Conservation (phyloP, 53 echinoderm and acorn worm genomes). For the Echinometra lucunter region DNA sequence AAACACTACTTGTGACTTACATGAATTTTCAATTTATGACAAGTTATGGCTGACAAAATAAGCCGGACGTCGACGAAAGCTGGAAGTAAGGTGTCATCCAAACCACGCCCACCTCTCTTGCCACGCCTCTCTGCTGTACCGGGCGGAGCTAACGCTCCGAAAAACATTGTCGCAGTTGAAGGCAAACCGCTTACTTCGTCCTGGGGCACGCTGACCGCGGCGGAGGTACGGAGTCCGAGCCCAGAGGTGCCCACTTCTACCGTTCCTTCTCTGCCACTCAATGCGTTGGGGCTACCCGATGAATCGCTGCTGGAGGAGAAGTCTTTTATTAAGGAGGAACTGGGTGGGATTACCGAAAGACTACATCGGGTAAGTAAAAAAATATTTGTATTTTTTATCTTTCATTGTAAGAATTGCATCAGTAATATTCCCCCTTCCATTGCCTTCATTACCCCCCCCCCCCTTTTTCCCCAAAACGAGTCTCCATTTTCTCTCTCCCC, state of each 20-base stretch:
- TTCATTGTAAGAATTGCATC: too few species aligned
- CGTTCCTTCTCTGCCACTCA: conserved; percentile 5
- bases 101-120: not conserved
- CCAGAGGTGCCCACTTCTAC: not conserved
- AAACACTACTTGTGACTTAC: not conserved
- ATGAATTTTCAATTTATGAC: not conserved
- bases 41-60: conserved; percentile 46
- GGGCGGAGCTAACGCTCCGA: not conserved
- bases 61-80: not conserved
- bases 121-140: not conserved
- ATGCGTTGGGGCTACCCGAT: conserved; percentile 71
- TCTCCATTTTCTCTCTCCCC: too few species aligned
- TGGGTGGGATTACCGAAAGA: conserved; percentile 75
- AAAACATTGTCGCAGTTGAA: not conserved
- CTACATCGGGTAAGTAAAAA: conserved; percentile 69
- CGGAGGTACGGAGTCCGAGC: not conserved
- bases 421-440: too few species aligned
- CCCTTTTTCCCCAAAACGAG: too few species aligned
- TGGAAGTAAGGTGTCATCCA: not conserved
- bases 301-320: conserved; percentile 24
- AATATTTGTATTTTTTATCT: too few species aligned
- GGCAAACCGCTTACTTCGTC: not conserved
- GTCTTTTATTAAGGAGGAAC: conserved; percentile 65
- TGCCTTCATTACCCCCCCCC: too few species aligned
- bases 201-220: not conserved